Base-by-base conservation (phyloP, 1,140 invertebrate species). In the Theocolax elegans region DNA sequence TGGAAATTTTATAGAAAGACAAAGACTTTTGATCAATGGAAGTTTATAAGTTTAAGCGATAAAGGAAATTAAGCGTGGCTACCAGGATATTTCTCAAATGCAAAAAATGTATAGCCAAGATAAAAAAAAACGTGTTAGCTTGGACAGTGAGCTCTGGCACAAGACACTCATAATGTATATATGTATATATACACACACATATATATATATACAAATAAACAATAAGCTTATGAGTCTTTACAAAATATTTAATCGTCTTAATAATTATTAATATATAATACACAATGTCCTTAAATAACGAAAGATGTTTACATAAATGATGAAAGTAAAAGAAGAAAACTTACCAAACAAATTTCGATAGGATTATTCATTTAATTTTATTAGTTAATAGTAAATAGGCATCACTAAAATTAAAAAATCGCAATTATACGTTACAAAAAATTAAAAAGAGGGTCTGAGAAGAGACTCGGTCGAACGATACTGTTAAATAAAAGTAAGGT, bases 211-310 rank as follows among this genome's bases (percentile, higher is more conserved):
- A 9, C 8, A 63, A 70, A 70, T 70, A 63, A 70, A 56, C 49
- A 62, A 46, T 70, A 46, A 51, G 35, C 13, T 53, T 7, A 46
- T 69, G 58, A 70, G 59, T 63, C 67, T 70, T 70, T 40, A 63
- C 59, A 70, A 63, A 63, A 54, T 63, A 46, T 70, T 70, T 70
- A 56, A 63, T 70, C 54, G 23, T 69, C 48, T 53, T 63, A 62
- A 12, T 56, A 63, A 54, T 31, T 38, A 35, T 31, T 46, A n/a
- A n/a, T n/a, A n/a, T n/a, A 63, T 60, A 68, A 60, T 70, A 63
- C 35, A 62, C 42, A 46, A 53, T 35, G 9, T 54, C 8, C 38
- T 54, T 62, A n/a, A 21, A n/a, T 42, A 68, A 68, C 21, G 21
- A 29, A 60, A 53, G 3, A 53, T 60, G 29, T 68, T 51, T 68